Evolutionary conservation across 2,888 invertebrate species (phyloP), one percentile per base, ranked within the genome.

Genomic region (Leptinotarsa tumamoca): DNA sequence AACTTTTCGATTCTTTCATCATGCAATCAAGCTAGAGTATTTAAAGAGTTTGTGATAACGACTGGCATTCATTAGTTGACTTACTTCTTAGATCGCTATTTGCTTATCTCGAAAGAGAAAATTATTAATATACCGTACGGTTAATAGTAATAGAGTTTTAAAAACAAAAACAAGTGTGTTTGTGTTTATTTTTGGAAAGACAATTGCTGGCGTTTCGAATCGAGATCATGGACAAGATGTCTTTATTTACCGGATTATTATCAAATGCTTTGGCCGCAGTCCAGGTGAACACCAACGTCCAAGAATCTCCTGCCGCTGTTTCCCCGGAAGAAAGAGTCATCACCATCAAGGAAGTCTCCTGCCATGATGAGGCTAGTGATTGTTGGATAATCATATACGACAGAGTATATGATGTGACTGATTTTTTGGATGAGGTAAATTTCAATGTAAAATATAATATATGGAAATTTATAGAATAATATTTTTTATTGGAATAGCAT

Each of bases 381-480:
- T 96, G 96, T 87, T 96, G 96, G 96, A 90, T 96, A 69, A 92
- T 95, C n/a, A 92, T 97, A 67, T 95, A 94, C 87, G 96, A 97
- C 89, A 92, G 94, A 74, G 94, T 97, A 15, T 96, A 96, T 87
- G 94, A 96, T 85, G 91, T 96, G 71, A 94, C 96, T 2, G 90
- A 91, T 54, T 96, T 96, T 86, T 87, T 96, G 63, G 89, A 91
- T 79, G 91, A 92, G 90, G 94, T 94, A 88, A 89, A 70, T 79
- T 50, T 67, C n/a, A 43, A n/a, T 61, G n/a, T 0, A 3, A 43
- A 13, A 43, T 61, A 14, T 52, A 14, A 5, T 43, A 43, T 43
- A 3, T 43, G 10, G 0, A 43, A 43, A 13, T 43, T 10, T 2
- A 43, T 43, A 13, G 43, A 43, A 13, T 0, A 13, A 43, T 33